A percentile compares a stretch with the other conserved stretches of the same genome.
Conservation (phyloP, 2,113 vertebrate genomes). For the Pantherophis guttatus region DNA sequence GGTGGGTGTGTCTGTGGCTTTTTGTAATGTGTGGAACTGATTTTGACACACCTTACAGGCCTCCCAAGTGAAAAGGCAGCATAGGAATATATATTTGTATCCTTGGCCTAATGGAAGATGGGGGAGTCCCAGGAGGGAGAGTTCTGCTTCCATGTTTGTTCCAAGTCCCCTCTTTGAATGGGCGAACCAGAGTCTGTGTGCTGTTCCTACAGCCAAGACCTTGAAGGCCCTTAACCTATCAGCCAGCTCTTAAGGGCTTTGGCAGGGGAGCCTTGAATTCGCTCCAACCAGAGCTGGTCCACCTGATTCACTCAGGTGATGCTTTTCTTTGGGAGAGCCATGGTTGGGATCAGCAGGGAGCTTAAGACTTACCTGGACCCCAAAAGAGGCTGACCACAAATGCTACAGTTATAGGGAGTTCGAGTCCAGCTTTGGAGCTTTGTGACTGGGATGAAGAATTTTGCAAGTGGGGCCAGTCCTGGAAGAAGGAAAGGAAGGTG, state of each 20-base stretch:
- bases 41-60: background rate
- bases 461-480: background rate
- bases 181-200: background rate
- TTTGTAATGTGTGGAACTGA: background rate
- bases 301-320: background rate
- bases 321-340: background rate
- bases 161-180: background rate
- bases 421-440: background rate
- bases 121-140: background rate
- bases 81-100: background rate
- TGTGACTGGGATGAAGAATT: background rate
- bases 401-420: background rate
- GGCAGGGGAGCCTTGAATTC: background rate
- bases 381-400: background rate
- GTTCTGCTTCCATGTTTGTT: background rate
- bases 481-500: background rate
- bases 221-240: background rate
- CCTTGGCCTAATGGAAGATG: background rate
- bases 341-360: background rate
- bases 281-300: background rate
- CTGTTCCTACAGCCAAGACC: background rate
- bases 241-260: background rate
- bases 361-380: background rate
- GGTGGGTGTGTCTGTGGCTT: background rate
- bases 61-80: background rate